Conservation (phyloP, 1,140 invertebrate species). For the Cyphomyrmex costatus region DNA sequence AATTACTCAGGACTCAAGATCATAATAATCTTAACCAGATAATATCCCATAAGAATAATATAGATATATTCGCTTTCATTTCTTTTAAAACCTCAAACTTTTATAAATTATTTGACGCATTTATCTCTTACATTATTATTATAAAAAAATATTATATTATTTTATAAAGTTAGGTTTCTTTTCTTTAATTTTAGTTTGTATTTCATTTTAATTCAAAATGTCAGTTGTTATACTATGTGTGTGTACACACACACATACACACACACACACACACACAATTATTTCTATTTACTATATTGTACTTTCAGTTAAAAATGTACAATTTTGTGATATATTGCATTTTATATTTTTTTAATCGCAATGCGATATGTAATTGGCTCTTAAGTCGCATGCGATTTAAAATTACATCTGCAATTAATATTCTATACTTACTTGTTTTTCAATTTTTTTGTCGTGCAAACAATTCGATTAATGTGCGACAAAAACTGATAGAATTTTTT, state of each 20-base stretch:
- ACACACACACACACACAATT: background rate
- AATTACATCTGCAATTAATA: no score
- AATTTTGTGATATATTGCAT: no score
- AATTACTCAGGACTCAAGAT: background rate
- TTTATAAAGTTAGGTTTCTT: background rate
- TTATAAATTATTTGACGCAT: background rate
- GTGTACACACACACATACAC: background rate
- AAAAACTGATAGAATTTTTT: no score
- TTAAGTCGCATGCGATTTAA: no score
- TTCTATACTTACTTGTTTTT: no score
- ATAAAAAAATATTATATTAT: background rate
- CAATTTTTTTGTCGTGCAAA: no score
- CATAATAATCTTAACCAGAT: background rate
- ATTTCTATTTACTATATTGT: background rate
- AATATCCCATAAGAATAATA: background rate
- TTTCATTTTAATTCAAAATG: conserved; percentile 19
- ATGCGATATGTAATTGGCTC: no score
- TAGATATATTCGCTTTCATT: background rate
- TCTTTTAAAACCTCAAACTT: background rate
- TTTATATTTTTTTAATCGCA: no score
- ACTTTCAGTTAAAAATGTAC: background rate
- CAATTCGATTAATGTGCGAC: no score
- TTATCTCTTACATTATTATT: conserved; percentile 10
- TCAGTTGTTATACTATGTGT: background rate
- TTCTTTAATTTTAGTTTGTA: background rate